Percentiles rank a stretch among this genome's conserved stretches.
These are phyloP conservation scores for Xiphias gladius DNA, from an alignment of 2,113 vertebrate genomes.

Conservation along the genomic window DNA sequence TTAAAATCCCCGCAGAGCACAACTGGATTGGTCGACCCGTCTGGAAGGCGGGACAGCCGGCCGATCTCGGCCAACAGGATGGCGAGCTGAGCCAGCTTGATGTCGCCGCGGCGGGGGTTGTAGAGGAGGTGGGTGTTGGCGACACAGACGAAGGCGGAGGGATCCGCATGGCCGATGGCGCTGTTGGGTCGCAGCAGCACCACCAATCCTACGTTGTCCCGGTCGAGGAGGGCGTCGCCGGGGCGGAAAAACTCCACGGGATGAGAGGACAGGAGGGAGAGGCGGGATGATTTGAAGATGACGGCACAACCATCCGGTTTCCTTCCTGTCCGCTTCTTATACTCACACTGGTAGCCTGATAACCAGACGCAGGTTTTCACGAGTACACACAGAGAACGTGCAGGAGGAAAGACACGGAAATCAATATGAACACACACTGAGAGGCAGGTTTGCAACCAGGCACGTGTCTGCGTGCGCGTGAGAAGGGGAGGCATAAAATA, in stretches of 20 bases:
- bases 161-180: neutral
- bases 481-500: too few relatives aligned
- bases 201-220: conserved; percentile 96
- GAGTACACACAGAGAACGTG: neutral
- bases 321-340: conserved; percentile 93
- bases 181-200: conserved; percentile 86
- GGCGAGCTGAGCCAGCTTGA: conserved; percentile 96
- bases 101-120: conserved; percentile 95
- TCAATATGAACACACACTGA: neutral
- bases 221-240: conserved; percentile 90
- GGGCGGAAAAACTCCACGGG: conserved; percentile 92
- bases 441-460: neutral
- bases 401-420: neutral
- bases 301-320: conserved; percentile 96
- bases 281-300: conserved; percentile 90
- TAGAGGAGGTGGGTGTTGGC: conserved; percentile 97
- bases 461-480: too few relatives aligned
- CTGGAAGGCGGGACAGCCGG: conserved; percentile 83
- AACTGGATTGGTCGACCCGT: conserved; percentile 87
- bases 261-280: conserved; percentile 89
- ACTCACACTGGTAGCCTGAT: conserved; percentile 93
- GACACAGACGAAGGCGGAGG: conserved; percentile 84
- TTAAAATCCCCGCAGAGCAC: conserved; percentile 97
- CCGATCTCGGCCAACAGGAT: conserved; percentile 94
- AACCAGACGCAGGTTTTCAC: conserved; percentile 8